Evolutionary conservation across 2,797 vertebrate genomes (phyloP).

Genomic region (Pangasius larnaudii): DNA sequence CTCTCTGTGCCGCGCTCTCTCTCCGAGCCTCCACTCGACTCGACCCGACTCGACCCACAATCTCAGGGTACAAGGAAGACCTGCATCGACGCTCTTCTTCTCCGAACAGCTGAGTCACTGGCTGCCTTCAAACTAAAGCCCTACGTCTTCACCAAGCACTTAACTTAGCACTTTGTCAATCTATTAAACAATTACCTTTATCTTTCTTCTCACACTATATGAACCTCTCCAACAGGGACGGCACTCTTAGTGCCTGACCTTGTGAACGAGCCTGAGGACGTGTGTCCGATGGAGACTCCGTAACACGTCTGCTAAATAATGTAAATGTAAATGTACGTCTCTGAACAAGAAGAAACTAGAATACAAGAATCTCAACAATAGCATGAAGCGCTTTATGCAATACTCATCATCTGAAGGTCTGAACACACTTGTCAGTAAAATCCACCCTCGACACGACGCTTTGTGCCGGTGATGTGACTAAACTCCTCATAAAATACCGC

Average conservation of each 20-base stretch:
- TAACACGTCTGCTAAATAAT: neutral
- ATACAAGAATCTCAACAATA: neutral
- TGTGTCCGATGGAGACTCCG: neutral
- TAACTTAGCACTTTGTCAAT: neutral
- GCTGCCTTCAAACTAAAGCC: neutral
- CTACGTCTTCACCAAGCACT: neutral
- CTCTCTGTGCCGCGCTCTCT: accelerated
- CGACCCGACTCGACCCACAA: neutral
- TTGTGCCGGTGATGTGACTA: constrained; percentile 14
- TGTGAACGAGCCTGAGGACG: neutral
- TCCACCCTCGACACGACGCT: neutral
- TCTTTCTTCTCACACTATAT: neutral
- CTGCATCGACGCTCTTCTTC: neutral
- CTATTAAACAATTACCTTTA: neutral
- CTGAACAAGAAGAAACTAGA: neutral
- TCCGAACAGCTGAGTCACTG: neutral
- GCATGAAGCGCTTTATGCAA: neutral
- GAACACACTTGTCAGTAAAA: neutral
- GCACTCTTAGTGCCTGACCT: neutral
- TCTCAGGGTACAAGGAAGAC: neutral
- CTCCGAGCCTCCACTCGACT: neutral
- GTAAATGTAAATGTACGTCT: neutral
- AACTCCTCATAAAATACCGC: constrained; percentile 70
- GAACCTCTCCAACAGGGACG: neutral
- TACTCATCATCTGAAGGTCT: neutral